phyloP scores from a whole-genome alignment of 2,113 vertebrate genomes.

The human (Homo sapiens) region GRCh38 chr2:206175501-206176000 shows the following conservation, averaged over 20 bases:
- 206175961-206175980: too few species aligned
- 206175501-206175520: background rate
- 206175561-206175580: background rate
- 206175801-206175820: constrained; percentile 11
- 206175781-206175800: background rate
- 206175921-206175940: background rate
- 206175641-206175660: background rate
- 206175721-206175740: background rate
- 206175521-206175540: background rate
- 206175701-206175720: background rate
- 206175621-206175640: background rate
- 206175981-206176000: too few species aligned
- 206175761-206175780: background rate
- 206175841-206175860: background rate
- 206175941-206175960: background rate
- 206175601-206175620: background rate
- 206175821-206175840: constrained; percentile 4
- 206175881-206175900: background rate
- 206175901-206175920: constrained; percentile 27
- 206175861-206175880: background rate
- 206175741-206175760: background rate
- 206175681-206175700: background rate
- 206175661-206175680: background rate
- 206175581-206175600: background rate
- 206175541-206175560: background rate